Base-by-base conservation (phyloP, 1,140 invertebrate species). In the Temnothorax nylanderi region DNA sequence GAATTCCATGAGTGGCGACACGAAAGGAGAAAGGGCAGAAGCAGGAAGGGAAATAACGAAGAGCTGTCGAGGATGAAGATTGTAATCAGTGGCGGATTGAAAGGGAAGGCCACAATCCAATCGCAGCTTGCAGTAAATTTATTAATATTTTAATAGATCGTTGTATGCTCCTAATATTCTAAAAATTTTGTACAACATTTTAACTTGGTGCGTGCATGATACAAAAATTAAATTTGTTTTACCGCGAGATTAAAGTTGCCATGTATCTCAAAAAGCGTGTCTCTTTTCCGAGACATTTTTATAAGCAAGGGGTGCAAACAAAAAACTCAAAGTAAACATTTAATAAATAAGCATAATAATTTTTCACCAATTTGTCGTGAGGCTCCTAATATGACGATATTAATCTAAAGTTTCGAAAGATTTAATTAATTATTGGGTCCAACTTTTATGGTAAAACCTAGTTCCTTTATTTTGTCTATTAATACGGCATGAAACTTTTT, bases 1-100 rank as follows among this genome's bases (percentile, higher is more conserved):
- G 74, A 62, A 89, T 89, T 87, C 88, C 78, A 34, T 34, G 60
- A 87, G 77, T 85, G 85, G 37, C 58, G 62, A 58, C 37, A 44
- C 54, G n/a, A 62, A 77, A 56, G 56, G 56, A 78, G 51, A 62
- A 88, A 76, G 32, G 62, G 7, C n/a, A 26, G 51, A 21, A n/a
- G 41, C 32, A 7, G 41, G 56, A 51, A 65, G 10, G 44, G 10
- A 64, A 49, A 21, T 67, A 67, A 51, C n/a, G 64, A 41, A 34
- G 18, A 21, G 13, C 49, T n/a, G 51, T 49, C 76, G 69, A 54
- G 16, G 32, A 54, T 71, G 16, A 74, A 44, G 64, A 74, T 47
- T 67, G 54, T 32, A 26, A 10, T 44, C 18, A 60, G 54, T 74
- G 41, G 10, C 54, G 80, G 54, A 58, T 74, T 34, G 37, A 41